Percentiles rank a stretch among this genome's conserved stretches.
phyloP scores from a whole-genome alignment of 2,113 vertebrate species.

The Sebastes fasciatus region DNA sequence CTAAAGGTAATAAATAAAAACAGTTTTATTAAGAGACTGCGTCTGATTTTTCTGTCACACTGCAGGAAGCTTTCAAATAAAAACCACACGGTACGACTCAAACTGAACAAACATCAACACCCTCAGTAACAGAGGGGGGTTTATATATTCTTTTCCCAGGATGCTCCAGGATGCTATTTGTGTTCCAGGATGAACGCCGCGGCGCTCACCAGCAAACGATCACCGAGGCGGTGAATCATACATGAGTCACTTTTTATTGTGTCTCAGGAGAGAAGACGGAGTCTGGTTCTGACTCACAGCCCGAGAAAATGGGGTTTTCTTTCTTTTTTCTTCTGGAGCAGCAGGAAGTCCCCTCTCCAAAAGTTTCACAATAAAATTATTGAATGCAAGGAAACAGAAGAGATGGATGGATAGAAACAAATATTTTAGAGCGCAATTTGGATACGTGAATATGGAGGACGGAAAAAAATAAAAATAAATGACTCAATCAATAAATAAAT shows the following conservation, averaged over 20 bases:
- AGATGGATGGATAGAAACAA: not conserved
- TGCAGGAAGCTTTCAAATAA: constrained; percentile 23
- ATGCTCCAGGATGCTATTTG: constrained; percentile 26
- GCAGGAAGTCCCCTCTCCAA: constrained; percentile 1
- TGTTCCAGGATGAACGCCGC: constrained; percentile 3
- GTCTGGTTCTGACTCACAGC: constrained; percentile 33
- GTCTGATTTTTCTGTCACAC: not conserved
- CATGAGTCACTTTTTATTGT: constrained; percentile 50
- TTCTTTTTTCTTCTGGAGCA: not conserved
- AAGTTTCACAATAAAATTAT: constrained; percentile 17
- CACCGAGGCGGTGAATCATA: constrained; percentile 44
- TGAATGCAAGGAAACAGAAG: not conserved
- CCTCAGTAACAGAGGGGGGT: constrained; percentile 37
- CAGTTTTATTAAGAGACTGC: not conserved
- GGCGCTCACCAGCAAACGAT: constrained; percentile 16
- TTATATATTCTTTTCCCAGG: constrained; percentile 25
- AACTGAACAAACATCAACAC: not conserved
- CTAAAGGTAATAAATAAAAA: not conserved
- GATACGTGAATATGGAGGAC: too few relatives aligned
- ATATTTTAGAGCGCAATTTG: too few relatives aligned
- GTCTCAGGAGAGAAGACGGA: constrained; percentile 4
- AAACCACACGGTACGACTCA: not conserved
- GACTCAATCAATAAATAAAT: too few relatives aligned
- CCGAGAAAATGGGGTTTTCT: not conserved
- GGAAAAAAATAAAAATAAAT: not conserved